Conservation (phyloP, 1,140 invertebrate species). For the Drosophila serrata region DNA sequence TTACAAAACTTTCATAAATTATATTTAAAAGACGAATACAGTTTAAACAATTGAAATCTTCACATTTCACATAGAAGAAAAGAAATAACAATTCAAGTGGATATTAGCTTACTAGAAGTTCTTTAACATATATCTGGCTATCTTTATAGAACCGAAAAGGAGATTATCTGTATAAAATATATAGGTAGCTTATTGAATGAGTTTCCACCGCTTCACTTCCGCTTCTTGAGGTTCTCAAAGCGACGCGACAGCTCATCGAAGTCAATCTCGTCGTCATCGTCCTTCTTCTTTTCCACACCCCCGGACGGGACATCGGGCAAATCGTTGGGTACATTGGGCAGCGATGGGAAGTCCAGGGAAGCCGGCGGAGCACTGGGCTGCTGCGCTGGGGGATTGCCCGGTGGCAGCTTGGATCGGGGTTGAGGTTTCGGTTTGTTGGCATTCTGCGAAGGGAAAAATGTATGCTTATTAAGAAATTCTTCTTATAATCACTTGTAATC, state of each 20-base stretch:
- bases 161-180: slow-evolving; percentile 35
- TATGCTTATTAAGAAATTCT: neutral
- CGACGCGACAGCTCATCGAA: slow-evolving; percentile 97
- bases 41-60: neutral
- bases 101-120: neutral
- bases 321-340: slow-evolving; percentile 87
- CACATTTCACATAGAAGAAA: too few relatives aligned
- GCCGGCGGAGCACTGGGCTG: slow-evolving; percentile 77
- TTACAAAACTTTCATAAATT: slow-evolving; percentile 3
- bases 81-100: neutral
- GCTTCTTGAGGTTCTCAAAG: slow-evolving; percentile 98
- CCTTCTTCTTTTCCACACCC: slow-evolving; percentile 85
- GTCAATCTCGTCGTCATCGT: slow-evolving; percentile 93
- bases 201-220: slow-evolving; percentile 88
- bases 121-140: slow-evolving; percentile 25
- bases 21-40: slow-evolving; percentile 1
- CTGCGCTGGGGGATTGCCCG: slow-evolving; percentile 73
- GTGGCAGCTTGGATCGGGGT: slow-evolving; percentile 89
- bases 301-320: slow-evolving; percentile 25
- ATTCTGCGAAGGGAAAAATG: slow-evolving; percentile 65
- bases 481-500: neutral
- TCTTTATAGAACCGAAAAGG: slow-evolving; percentile 27
- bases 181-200: slow-evolving; percentile 4
- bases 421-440: slow-evolving; percentile 89
- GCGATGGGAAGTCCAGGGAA: slow-evolving; percentile 86